Conservation (phyloP, 2,113 vertebrate species). For the Beaufortia kweichowensis region DNA sequence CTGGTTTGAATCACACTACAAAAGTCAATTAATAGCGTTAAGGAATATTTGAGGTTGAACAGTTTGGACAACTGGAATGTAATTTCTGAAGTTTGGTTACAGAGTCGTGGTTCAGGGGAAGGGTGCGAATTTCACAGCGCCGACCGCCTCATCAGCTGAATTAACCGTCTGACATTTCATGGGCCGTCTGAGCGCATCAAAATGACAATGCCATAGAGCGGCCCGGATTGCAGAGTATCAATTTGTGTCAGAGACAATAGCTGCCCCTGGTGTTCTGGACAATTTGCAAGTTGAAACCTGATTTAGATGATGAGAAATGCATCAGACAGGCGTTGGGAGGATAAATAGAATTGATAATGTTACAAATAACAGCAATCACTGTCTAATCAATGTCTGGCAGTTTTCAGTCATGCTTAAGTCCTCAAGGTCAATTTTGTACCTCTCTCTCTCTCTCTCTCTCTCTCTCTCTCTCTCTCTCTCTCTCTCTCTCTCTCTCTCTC, state of each 20-base stretch:
- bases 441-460: not conserved
- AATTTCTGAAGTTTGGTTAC: conserved; percentile 8
- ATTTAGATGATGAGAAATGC: conserved; percentile 53
- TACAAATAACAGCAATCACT: conserved; percentile 44
- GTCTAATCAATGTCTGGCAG: conserved; percentile 43
- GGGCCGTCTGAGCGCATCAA: conserved; percentile 42
- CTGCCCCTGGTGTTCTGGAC: conserved; percentile 24
- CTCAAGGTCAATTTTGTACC: conserved; percentile 38
- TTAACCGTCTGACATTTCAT: conserved; percentile 57
- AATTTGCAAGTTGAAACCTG: conserved; percentile 32
- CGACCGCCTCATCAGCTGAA: conserved; percentile 39
- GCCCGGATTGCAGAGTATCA: conserved; percentile 52
- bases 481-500: too few species aligned
- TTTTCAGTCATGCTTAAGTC: conserved; percentile 39
- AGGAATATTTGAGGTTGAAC: conserved; percentile 39
- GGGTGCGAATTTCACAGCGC: not conserved
- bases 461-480: too few species aligned
- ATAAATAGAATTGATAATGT: conserved; percentile 38
- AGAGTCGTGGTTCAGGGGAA: not conserved
- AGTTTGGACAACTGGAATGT: conserved; percentile 1
- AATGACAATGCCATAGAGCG: conserved; percentile 46
- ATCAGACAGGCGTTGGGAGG: conserved; percentile 34
- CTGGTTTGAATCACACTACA: conserved; percentile 26
- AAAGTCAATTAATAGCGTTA: conserved; percentile 51
- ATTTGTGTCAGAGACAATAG: conserved; percentile 33